phyloP scores from a whole-genome alignment of 2,888 invertebrate genomes.

The Digitonthophagus gazella region DNA sequence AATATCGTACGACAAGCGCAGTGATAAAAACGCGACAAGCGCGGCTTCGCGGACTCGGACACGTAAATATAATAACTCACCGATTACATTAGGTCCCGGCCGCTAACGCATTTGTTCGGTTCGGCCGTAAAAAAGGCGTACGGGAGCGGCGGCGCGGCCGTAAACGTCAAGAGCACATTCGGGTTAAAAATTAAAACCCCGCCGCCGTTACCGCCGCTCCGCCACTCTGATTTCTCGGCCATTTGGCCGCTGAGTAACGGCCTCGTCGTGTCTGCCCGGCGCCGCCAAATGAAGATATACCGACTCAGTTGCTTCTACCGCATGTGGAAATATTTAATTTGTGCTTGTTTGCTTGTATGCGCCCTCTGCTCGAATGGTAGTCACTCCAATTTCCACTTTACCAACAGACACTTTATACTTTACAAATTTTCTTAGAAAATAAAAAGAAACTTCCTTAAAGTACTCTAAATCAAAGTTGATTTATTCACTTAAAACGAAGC shows the following conservation, averaged over 20 bases:
- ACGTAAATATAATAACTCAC: conserved; percentile 36
- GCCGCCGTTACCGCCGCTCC: conserved; percentile 28
- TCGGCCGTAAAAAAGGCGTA: conserved; percentile 41
- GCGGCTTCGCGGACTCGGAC: conserved; percentile 12
- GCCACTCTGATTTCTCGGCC: conserved; percentile 50
- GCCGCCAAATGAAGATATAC: conserved; percentile 47
- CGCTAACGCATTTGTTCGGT: conserved; percentile 45
- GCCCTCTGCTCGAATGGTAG: not conserved
- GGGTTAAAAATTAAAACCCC: conserved; percentile 51
- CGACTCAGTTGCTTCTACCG: conserved; percentile 44
- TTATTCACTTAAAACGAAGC: not conserved
- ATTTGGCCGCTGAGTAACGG: conserved; percentile 49
- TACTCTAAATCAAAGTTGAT: not conserved
- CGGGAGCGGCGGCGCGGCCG: conserved; percentile 42
- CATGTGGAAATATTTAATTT: conserved; percentile 49
- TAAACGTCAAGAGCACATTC: conserved; percentile 50
- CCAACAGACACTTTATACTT: no score
- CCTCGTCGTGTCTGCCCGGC: conserved; percentile 39
- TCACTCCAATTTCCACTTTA: conserved; percentile 1
- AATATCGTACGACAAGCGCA: conserved; percentile 13
- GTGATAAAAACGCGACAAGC: not conserved
- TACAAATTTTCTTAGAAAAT: no score
- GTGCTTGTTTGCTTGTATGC: conserved; percentile 39
- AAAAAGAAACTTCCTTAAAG: no score
- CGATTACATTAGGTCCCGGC: conserved; percentile 37